Percentiles rank a stretch among this genome's conserved stretches.
These are phyloP conservation scores for Diarsia rubi DNA, from an alignment of 2,888 invertebrate genomes.

Conservation along the genomic window DNA sequence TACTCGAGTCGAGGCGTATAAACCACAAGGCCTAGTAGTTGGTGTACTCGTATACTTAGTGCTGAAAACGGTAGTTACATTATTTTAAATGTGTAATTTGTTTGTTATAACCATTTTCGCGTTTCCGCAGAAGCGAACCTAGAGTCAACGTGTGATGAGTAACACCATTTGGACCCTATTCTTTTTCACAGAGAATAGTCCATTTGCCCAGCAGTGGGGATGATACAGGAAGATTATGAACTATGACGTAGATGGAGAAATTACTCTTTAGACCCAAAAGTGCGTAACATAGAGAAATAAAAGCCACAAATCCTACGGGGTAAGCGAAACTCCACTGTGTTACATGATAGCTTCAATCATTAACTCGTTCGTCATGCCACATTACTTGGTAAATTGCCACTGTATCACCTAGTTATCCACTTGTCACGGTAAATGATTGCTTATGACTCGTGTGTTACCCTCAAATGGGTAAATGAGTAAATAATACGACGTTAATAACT, in stretches of 20 bases:
- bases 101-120: no score
- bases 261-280: neutral
- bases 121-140: neutral
- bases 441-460: constrained; percentile 25
- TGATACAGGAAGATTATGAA: neutral
- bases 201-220: neutral
- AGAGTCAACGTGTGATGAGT: neutral
- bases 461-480: constrained; percentile 18
- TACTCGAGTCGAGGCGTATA: constrained; percentile 29
- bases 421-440: constrained; percentile 55
- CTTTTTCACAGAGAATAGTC: no score
- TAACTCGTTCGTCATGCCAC: constrained; percentile 16
- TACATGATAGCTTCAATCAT: constrained; percentile 20
- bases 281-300: neutral
- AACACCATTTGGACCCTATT: no score
- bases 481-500: constrained; percentile 17
- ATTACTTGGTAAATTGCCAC: constrained; percentile 29
- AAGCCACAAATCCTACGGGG: neutral
- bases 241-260: neutral
- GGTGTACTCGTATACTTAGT: neutral
- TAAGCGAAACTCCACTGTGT: neutral
- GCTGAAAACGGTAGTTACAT: constrained; percentile 15
- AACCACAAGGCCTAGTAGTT: constrained; percentile 42
- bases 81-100: constrained; percentile 13
- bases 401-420: constrained; percentile 41